Evolutionary conservation across 2,888 invertebrate species (phyloP), one percentile per base, ranked within the genome.

Genomic region (Monoplex corrugatus): DNA sequence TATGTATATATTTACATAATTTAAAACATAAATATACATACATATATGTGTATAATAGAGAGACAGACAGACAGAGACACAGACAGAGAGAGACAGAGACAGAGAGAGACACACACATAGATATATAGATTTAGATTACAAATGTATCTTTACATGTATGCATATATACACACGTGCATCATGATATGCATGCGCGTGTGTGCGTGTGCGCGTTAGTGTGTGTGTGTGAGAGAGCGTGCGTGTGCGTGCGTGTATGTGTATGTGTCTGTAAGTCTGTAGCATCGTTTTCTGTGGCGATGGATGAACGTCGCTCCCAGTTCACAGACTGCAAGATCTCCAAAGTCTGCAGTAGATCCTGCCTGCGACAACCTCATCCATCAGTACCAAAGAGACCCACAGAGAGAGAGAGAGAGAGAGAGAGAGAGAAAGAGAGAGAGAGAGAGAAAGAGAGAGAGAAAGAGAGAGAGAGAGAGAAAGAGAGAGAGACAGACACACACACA

Each of bases 61-160:
- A 75, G n/a, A 75, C 32, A 75, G n/a, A 75, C 57, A 57, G 57
- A 57, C 57, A 57, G 75, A 75, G 32, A 75, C 75, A 35, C n/a
- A 75, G 75, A 75, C 2, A 75, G 10, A 57, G 10, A 57, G 75
- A 75, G n/a, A 75, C 32, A 75, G n/a, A 75, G 75, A 23, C 10
- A 75, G 75, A 75, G 2, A 72, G 16, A 72, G 28, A 72, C 5
- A 72, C 32, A 72, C 13, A 72, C 32, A 72, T 6, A 72, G 28
- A 72, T 10, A 72, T 28, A 72, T 10, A 72, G 28, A 72, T 23
- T n/a, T 28, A 72, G 72, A 72, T 10, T 57, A 57, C 10, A 57
- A 57, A 5, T 57, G 16, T 10, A 57, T 23, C 16, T 28, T 10
- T 57, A 57, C 28, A 10, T 57, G 57, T 10, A 10, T 28, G 57